Conservation (phyloP, 2,113 vertebrate species). For the Odobenus rosmarus region DNA sequence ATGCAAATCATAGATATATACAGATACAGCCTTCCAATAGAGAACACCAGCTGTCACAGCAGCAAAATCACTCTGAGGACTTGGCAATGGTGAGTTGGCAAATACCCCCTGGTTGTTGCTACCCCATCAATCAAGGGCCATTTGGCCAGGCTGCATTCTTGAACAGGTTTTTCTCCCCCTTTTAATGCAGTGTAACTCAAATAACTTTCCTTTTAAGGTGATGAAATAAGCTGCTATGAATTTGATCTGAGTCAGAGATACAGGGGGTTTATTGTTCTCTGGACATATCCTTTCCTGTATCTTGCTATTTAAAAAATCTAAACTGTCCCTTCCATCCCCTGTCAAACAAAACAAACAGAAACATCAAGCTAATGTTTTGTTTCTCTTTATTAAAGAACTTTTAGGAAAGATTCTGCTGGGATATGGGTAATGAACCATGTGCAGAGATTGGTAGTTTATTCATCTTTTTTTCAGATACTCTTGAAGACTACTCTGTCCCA, state of each 20-base stretch:
- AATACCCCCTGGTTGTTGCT: constrained; percentile 80
- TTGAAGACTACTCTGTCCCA: neutral
- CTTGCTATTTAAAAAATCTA: constrained; percentile 17
- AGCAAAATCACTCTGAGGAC: constrained; percentile 82
- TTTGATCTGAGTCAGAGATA: constrained; percentile 73
- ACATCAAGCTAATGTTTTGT: neutral
- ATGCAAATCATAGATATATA: constrained; percentile 80
- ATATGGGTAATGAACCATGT: neutral
- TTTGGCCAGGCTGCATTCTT: constrained; percentile 82
- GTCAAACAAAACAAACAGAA: constrained; percentile 59
- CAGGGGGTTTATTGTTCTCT: constrained; percentile 67
- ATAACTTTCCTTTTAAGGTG: constrained; percentile 79
- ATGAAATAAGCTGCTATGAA: constrained; percentile 78
- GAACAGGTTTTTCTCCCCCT: constrained; percentile 69
- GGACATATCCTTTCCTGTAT: neutral
- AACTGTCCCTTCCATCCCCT: neutral
- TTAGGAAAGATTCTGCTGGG: neutral
- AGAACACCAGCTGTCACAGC: constrained; percentile 84
- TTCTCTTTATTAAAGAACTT: neutral
- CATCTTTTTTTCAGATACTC: neutral
- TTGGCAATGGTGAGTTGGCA: constrained; percentile 81
- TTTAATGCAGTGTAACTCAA: constrained; percentile 73
- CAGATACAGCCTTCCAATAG: constrained; percentile 76
- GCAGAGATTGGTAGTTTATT: constrained; percentile 7
- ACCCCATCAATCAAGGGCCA: constrained; percentile 81